These are phyloP conservation scores for Sphenopsis melanotis DNA, from an alignment of 2,797 vertebrate species.

Conservation along the genomic window DNA sequence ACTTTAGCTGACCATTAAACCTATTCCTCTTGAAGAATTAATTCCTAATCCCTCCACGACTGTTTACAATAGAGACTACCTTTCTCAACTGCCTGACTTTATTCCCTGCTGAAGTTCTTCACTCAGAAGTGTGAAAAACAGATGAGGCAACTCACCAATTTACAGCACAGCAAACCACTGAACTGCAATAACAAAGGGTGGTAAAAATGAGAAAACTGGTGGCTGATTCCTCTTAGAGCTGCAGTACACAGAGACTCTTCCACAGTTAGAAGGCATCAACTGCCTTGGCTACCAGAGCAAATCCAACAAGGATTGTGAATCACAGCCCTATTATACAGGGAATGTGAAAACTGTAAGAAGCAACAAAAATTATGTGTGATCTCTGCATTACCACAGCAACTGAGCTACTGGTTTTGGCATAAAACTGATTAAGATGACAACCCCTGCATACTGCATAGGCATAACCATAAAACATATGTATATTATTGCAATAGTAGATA, in stretches of 20 bases:
- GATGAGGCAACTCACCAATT: background rate
- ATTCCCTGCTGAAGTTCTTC: background rate
- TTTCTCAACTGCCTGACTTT: background rate
- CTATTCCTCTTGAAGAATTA: background rate
- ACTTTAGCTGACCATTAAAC: background rate
- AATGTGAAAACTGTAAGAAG: background rate
- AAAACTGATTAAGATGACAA: background rate
- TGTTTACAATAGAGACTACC: background rate
- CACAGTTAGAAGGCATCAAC: background rate
- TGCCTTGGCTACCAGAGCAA: background rate
- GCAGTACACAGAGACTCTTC: background rate
- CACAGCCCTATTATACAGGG: background rate
- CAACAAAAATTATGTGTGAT: background rate
- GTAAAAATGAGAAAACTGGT: background rate
- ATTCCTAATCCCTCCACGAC: background rate
- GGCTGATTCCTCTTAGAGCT: background rate
- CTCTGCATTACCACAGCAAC: background rate
- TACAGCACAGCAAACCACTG: background rate
- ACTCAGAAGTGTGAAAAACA: background rate
- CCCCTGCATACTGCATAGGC: background rate
- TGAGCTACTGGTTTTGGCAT: background rate
- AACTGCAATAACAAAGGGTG: background rate
- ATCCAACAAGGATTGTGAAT: background rate
- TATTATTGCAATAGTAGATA: background rate
- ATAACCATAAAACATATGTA: fast-evolving